These are phyloP conservation scores for Cyclina sinensis DNA, from an alignment of 1,140 invertebrate genomes.

Conservation along the genomic window DNA sequence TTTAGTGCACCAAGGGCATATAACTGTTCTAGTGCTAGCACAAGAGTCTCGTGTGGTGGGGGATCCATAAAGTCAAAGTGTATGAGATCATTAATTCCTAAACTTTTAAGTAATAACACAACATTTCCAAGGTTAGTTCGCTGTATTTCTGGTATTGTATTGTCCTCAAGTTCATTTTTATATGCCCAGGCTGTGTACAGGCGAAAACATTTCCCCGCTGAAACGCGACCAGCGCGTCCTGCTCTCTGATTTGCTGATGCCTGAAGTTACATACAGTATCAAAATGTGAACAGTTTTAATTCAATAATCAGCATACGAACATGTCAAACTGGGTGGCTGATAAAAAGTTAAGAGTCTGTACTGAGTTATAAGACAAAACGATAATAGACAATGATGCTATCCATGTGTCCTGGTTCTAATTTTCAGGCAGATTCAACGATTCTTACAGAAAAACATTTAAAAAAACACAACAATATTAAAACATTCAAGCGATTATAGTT, in stretches of 20 bases:
- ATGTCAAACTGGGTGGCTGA: not conserved
- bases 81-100: constrained; percentile 96
- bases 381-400: not conserved
- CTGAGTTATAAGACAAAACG: not conserved
- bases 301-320: not conserved
- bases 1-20: constrained; percentile 99
- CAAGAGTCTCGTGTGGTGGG: constrained; percentile 98
- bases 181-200: constrained; percentile 97
- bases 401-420: not conserved
- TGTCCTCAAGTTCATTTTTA: constrained; percentile 99
- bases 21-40: constrained; percentile 97
- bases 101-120: constrained; percentile 86
- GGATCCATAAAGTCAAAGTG: constrained; percentile 99
- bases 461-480: no score
- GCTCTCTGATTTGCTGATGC: constrained; percentile 86
- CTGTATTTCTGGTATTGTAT: constrained; percentile 95
- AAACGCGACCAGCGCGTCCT: constrained; percentile 85
- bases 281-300: not conserved
- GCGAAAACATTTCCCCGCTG: constrained; percentile 96
- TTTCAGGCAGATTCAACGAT: not conserved
- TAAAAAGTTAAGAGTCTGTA: not conserved
- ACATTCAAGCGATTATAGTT: no score
- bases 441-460: not conserved
- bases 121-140: constrained; percentile 87
- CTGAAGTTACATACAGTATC: constrained; percentile 65